These are phyloP conservation scores for Acrocera orbiculus DNA, from an alignment of 2,888 invertebrate genomes.

Conservation along the genomic window DNA sequence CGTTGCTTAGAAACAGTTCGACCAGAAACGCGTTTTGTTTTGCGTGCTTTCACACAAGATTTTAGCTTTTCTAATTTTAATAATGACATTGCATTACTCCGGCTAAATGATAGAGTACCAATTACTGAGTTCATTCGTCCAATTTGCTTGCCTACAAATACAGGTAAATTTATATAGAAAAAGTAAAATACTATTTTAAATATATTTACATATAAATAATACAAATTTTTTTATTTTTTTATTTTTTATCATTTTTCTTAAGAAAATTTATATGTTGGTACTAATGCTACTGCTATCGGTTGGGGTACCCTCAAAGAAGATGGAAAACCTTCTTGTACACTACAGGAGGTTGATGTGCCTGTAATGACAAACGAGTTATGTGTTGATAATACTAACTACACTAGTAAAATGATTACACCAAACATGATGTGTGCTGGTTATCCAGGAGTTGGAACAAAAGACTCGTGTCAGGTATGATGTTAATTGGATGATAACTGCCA, in stretches of 20 bases:
- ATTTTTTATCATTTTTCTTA: constrained; percentile 15
- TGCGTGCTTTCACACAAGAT: constrained; percentile 57
- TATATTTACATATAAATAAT: too few species aligned
- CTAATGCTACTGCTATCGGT: constrained; percentile 58
- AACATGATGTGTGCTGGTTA: constrained; percentile 81
- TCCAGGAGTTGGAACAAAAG: constrained; percentile 48
- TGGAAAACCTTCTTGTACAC: constrained; percentile 64
- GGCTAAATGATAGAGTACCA: constrained; percentile 64
- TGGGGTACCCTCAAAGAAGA: constrained; percentile 80
- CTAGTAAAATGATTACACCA: constrained; percentile 65
- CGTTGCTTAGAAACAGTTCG: constrained; percentile 53
- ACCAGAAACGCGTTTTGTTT: constrained; percentile 62
- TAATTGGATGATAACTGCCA: too few species aligned
- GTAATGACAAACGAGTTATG: constrained; percentile 46
- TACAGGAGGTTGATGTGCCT: constrained; percentile 70
- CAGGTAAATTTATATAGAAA: too few species aligned
- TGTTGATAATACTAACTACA: constrained; percentile 56
- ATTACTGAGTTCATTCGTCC: constrained; percentile 64
- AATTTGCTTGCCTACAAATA: constrained; percentile 56
- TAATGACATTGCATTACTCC: constrained; percentile 68
- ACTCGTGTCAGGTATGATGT: constrained; percentile 69
- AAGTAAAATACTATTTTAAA: too few species aligned
- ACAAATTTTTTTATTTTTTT: too few species aligned
- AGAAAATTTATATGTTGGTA: constrained; percentile 54
- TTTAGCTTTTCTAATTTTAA: constrained; percentile 76